phyloP scores from a whole-genome alignment of 1,140 invertebrate species.

The Lepidotrigona ventralis region DNA sequence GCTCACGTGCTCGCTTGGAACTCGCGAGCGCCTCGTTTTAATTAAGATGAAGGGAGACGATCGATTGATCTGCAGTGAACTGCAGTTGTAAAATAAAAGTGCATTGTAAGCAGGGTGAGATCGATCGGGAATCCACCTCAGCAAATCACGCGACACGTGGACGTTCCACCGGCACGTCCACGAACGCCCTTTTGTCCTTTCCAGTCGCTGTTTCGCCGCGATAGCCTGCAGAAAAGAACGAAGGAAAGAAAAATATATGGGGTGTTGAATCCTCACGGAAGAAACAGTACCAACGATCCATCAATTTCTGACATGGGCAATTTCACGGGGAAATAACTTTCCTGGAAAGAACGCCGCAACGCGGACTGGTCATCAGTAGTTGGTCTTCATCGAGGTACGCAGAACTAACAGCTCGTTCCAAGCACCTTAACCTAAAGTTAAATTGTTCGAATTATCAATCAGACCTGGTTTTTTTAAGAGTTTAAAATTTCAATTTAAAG shows the following conservation, averaged over 20 bases:
- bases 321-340: neutral
- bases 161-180: slow-evolving; percentile 6
- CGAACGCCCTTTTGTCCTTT: neutral
- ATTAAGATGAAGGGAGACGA: slow-evolving; percentile 24
- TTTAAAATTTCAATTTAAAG: neutral
- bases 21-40: neutral
- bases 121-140: slow-evolving; percentile 62
- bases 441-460: neutral
- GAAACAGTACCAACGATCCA: slow-evolving; percentile 23
- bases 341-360: neutral
- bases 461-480: neutral
- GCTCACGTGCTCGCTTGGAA: neutral
- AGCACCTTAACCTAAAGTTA: neutral
- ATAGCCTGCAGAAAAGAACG: too few relatives aligned
- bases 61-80: slow-evolving; percentile 61
- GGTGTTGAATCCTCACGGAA: slow-evolving; percentile 7
- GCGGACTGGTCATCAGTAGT: slow-evolving; percentile 5
- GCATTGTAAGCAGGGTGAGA: slow-evolving; percentile 55
- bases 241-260: neutral
- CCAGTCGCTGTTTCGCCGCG: neutral
- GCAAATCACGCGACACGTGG: slow-evolving; percentile 67
- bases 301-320: slow-evolving; percentile 36
- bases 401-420: neutral
- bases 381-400: neutral
- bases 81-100: slow-evolving; percentile 58